phyloP scores from a whole-genome alignment of 1,140 invertebrate species.

The Drosophila chauvacae region DNA sequence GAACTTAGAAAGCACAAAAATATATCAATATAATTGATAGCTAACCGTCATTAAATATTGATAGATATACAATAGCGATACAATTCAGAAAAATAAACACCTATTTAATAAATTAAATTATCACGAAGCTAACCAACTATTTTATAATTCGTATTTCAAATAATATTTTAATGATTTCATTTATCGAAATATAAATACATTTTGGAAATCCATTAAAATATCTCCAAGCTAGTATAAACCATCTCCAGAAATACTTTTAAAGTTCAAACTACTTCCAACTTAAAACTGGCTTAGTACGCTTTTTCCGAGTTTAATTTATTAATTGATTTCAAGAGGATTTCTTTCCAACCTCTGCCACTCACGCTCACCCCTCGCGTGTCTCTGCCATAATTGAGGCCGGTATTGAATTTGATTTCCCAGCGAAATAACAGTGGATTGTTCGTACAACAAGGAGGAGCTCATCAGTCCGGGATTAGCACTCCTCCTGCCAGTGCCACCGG shows the following conservation, averaged over 20 bases:
- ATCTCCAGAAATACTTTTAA: too few relatives aligned
- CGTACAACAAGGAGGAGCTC: conserved; percentile 12
- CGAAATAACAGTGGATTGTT: conserved; percentile 18
- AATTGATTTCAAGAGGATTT: conserved; percentile 7
- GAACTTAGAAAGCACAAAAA: not conserved
- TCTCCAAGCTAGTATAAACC: too few relatives aligned
- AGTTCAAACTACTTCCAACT: too few relatives aligned
- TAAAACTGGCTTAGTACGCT: too few relatives aligned
- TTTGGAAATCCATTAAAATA: not conserved
- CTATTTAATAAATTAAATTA: too few relatives aligned
- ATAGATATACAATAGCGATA: too few relatives aligned
- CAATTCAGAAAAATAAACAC: too few relatives aligned
- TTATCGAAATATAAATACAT: not conserved
- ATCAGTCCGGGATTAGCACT: conserved; percentile 16
- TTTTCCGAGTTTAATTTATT: not conserved
- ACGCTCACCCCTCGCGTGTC: not conserved
- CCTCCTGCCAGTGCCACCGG: not conserved
- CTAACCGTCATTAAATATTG: too few relatives aligned
- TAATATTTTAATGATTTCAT: not conserved
- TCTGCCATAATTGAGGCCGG: conserved; percentile 6
- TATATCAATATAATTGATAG: too few relatives aligned
- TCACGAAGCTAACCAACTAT: too few relatives aligned
- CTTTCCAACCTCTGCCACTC: not conserved
- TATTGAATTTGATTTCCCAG: conserved; percentile 9
- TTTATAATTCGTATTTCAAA: too few relatives aligned